Percentiles rank a stretch among this genome's conserved stretches.
Evolutionary conservation across 64 coral and sea anemone species (phyloP).

Genomic region (Catalaphyllia jardinei): DNA sequence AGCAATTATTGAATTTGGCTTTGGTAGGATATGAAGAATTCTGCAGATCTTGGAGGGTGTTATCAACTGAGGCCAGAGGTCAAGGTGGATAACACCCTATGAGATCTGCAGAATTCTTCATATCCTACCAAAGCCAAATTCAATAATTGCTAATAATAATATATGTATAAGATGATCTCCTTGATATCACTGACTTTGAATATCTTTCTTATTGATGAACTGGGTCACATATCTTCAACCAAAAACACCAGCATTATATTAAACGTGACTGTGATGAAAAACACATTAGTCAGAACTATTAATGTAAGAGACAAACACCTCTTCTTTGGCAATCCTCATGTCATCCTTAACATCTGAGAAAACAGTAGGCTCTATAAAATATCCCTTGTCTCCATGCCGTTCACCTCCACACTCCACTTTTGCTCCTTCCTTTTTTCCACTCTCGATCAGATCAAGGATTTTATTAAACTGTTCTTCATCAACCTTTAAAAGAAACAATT

Average conservation of each 20-base stretch:
- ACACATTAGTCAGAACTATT: background rate
- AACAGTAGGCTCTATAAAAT: constrained; percentile 87
- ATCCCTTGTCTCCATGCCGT: constrained; percentile 80
- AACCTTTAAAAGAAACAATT: constrained; percentile 44
- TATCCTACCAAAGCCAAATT: too few species aligned
- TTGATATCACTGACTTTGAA: constrained; percentile 43
- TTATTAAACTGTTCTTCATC: constrained; percentile 88
- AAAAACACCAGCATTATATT: too few species aligned
- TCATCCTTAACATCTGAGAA: constrained; percentile 85
- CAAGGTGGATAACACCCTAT: too few species aligned
- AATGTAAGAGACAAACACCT: constrained; percentile 40
- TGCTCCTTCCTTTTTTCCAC: constrained; percentile 92
- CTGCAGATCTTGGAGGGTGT: too few species aligned
- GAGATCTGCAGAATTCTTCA: too few species aligned
- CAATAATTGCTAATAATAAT: too few species aligned
- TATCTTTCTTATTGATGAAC: too few species aligned
- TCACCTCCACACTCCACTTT: constrained; percentile 83
- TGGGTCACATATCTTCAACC: too few species aligned
- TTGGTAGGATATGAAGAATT: too few species aligned
- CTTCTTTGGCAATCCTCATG: constrained; percentile 94
- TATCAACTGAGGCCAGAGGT: too few species aligned
- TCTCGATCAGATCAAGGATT: constrained; percentile 90
- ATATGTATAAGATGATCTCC: constrained; percentile 62
- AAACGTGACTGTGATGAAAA: too few species aligned
- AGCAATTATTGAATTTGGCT: too few species aligned